phyloP scores from a whole-genome alignment of 2,797 vertebrate genomes.

The Pipistrellus pygmaeus region DNA sequence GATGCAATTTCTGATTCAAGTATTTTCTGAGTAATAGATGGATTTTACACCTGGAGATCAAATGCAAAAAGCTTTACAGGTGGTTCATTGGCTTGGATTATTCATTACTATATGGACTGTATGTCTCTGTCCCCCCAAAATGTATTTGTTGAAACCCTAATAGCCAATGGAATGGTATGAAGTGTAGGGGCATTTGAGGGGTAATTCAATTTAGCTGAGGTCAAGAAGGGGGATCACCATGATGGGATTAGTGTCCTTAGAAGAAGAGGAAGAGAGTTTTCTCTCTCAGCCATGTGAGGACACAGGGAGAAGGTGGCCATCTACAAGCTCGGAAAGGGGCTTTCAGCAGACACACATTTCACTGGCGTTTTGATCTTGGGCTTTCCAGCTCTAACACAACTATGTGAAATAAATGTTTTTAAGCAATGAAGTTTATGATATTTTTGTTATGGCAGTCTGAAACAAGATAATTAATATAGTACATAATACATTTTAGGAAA shows the following conservation, averaged over 20 bases:
- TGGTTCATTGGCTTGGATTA: neutral
- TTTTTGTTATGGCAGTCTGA: neutral
- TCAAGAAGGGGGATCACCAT: neutral
- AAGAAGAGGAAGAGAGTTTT: neutral
- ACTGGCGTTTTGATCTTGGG: neutral
- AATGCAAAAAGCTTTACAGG: neutral
- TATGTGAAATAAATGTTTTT: neutral
- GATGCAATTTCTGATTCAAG: neutral
- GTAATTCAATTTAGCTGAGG: neutral
- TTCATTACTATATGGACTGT: neutral
- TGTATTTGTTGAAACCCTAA: neutral
- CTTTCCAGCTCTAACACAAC: neutral
- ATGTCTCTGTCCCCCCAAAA: neutral
- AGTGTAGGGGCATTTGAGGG: neutral
- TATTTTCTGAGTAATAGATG: neutral
- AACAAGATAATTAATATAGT: neutral
- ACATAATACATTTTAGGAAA: neutral
- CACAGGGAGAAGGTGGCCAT: neutral
- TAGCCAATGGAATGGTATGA: neutral
- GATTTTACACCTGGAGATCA: neutral
- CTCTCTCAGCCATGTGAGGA: neutral
- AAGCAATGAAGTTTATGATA: neutral
- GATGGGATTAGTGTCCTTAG: neutral
- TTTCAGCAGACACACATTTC: neutral
- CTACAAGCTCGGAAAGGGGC: neutral